Evolutionary conservation across 2,888 invertebrate genomes (phyloP), one percentile per base, ranked within the genome.

Genomic region (Drosophila meridionalis): DNA sequence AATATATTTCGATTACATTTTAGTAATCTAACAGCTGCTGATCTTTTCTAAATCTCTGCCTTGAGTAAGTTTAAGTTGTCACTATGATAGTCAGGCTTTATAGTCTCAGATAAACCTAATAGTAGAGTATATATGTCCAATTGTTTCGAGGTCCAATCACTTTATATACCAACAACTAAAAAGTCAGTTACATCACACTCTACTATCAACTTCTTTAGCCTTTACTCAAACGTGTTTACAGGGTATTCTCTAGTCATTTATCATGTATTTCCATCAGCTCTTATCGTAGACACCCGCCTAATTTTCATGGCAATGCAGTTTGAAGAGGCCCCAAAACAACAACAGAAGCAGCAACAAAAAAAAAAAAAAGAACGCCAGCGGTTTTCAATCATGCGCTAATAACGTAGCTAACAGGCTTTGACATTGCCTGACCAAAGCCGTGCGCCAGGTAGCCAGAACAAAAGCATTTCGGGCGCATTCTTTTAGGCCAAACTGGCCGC

Each of bases 321-420:
- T 76, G 66, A 43, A 67, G 69, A 26, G 43, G 56, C 42, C 12
- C 8, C 26, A 52, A 20, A 52, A 3, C 30, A 14, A 14, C 8
- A 48, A 4, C 30, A 48, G 8, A 14, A 30, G 4, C 14, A 9
- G 12, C 36, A 45, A 26, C 8, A 43, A 12, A 28, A 11, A 11
- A 14, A 6, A 30, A 48, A 30, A 50, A 32, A 11, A 20, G 5
- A 20, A 14, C 9, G 40, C 47, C 48, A 62, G 65, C 28, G 73
- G 78, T 55, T 78, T 87, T 74, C 90, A 87, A 80, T 87, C 89
- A 81, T 71, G 85, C 90, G 90, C 76, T 87, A 81, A 89, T 89
- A 90, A 62, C 58, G 61, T 43, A 52, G 42, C 69, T 34, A 50
- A 30, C 40, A n/a, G 30, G 70, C 81, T 86, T 86, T 86, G 89